Evolutionary conservation across 1,140 invertebrate genomes (phyloP).

Genomic region (Pomacea maculata): DNA sequence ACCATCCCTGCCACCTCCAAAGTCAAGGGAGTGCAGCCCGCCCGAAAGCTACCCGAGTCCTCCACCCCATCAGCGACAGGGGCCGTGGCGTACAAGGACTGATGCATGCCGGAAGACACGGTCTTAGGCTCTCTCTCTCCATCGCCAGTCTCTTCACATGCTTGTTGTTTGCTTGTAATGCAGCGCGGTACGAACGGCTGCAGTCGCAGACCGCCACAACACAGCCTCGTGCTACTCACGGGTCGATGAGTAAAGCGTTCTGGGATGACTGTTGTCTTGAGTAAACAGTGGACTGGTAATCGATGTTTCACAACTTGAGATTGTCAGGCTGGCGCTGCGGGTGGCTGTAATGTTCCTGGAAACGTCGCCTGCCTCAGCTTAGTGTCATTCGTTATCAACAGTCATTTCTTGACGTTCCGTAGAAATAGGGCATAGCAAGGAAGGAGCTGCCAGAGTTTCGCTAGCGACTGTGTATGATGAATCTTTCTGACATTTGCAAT

Average conservation of each 20-base stretch:
- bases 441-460: too few species aligned
- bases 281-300: neutral
- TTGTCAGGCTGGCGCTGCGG: neutral
- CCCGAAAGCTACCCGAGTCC: slow-evolving; percentile 36
- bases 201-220: slow-evolving; percentile 3
- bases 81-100: slow-evolving; percentile 15
- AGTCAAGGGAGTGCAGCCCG: slow-evolving; percentile 58
- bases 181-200: neutral
- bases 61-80: slow-evolving; percentile 22
- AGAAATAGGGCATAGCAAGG: too few species aligned
- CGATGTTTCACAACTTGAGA: neutral
- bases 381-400: too few species aligned
- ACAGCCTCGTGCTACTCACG: neutral
- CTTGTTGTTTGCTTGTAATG: neutral
- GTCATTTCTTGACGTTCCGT: too few species aligned
- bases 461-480: too few species aligned
- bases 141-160: slow-evolving; percentile 2
- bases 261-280: neutral
- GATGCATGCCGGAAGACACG: neutral
- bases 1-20: slow-evolving; percentile 55
- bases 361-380: too few species aligned
- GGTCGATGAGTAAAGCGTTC: neutral
- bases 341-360: neutral
- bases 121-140: neutral
- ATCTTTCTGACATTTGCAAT: too few species aligned